phyloP scores from a whole-genome alignment of 2,113 vertebrate genomes.

The Tupaia tana region DNA sequence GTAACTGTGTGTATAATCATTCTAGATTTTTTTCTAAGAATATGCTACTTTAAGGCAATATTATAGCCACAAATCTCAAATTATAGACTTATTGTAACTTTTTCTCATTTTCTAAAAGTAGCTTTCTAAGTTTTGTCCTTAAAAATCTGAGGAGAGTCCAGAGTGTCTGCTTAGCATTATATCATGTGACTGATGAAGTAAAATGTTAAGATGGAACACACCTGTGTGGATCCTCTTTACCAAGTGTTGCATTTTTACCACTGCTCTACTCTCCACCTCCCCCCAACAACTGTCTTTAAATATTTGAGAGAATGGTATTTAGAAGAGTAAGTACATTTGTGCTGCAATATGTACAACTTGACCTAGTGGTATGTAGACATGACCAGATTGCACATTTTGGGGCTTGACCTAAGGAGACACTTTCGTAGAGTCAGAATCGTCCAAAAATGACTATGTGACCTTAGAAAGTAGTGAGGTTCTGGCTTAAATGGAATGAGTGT shows the following conservation, averaged over 20 bases:
- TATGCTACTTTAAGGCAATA: background rate
- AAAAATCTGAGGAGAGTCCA: background rate
- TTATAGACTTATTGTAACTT: background rate
- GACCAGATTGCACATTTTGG: background rate
- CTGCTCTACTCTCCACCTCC: too few relatives aligned
- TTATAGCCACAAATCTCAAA: background rate
- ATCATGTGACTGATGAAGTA: background rate
- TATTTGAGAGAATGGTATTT: slow-evolving; percentile 27
- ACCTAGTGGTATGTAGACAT: background rate
- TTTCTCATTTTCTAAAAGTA: background rate
- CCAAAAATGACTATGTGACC: too few relatives aligned
- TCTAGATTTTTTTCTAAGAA: background rate
- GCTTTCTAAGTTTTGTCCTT: background rate
- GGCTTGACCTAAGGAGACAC: background rate
- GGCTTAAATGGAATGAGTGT: background rate
- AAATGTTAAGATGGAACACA: background rate
- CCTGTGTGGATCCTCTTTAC: too few relatives aligned
- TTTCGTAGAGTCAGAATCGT: background rate
- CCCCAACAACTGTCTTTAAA: background rate
- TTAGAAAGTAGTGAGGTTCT: background rate
- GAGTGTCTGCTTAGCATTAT: background rate
- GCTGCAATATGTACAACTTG: background rate
- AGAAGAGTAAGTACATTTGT: slow-evolving; percentile 1
- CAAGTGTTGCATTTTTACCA: too few relatives aligned
- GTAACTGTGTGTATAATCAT: background rate